A percentile compares a stretch with the other conserved stretches of the same genome.
phyloP scores from a whole-genome alignment of 2,888 invertebrate species.

The Lasioglossum malachurum region DNA sequence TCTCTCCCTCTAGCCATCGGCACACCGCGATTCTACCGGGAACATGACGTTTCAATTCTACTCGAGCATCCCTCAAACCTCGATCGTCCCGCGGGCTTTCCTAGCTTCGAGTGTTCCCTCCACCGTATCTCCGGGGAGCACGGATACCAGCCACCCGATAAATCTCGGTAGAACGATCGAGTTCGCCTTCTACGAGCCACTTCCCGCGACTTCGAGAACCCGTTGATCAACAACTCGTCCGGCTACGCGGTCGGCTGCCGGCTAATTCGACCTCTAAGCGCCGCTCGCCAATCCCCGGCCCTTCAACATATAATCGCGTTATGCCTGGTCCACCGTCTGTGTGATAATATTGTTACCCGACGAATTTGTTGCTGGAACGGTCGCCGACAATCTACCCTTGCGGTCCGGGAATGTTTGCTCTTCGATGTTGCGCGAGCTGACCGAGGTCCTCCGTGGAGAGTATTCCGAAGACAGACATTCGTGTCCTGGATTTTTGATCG shows the following conservation, averaged over 20 bases:
- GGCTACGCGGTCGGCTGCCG: neutral
- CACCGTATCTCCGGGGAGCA: neutral
- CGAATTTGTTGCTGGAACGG: neutral
- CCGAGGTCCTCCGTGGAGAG: neutral
- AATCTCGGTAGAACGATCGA: constrained; percentile 15
- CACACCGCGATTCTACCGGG: constrained; percentile 2
- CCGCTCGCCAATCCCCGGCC: neutral
- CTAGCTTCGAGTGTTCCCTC: neutral
- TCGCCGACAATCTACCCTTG: neutral
- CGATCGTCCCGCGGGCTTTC: neutral
- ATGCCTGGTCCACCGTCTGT: neutral
- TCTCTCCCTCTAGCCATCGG: neutral
- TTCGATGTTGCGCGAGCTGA: neutral
- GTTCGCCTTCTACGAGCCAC: constrained; percentile 10
- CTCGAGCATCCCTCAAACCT: constrained; percentile 16
- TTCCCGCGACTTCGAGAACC: neutral
- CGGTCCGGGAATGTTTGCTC: neutral
- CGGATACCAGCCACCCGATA: neutral
- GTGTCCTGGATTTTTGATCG: neutral
- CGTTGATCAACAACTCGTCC: constrained; percentile 5
- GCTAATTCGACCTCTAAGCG: neutral
- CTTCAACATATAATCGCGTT: neutral
- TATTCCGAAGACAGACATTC: neutral
- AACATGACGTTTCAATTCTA: constrained; percentile 26
- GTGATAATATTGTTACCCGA: neutral